Conservation (phyloP, 1,140 invertebrate species). For the Condylostylus longicornis region DNA sequence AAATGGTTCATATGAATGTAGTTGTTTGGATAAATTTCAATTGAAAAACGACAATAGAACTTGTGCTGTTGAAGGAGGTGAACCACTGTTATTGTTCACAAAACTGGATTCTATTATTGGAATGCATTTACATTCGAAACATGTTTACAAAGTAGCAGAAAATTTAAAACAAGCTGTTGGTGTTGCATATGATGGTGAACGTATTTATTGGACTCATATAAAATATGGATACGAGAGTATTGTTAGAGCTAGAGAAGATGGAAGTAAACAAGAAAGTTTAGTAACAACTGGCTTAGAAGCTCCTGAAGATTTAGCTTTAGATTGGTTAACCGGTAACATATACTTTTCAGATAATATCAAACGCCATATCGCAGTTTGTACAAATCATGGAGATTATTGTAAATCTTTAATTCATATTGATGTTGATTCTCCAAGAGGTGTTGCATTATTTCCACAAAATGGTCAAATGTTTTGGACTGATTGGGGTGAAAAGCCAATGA, state of each 20-base stretch:
- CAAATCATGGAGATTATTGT: slow-evolving; percentile 43
- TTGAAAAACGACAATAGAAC: slow-evolving; percentile 46
- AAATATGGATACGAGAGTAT: slow-evolving; percentile 48
- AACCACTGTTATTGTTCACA: slow-evolving; percentile 48
- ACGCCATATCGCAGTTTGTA: slow-evolving; percentile 60
- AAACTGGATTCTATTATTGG: slow-evolving; percentile 36
- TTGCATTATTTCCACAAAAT: slow-evolving; percentile 43
- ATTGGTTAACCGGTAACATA: slow-evolving; percentile 62
- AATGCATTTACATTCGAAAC: slow-evolving; percentile 33
- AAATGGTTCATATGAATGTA: slow-evolving; percentile 60
- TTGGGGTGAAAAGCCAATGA: slow-evolving; percentile 56
- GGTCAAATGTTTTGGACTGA: slow-evolving; percentile 76
- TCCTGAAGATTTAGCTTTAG: slow-evolving; percentile 61
- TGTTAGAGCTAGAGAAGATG: slow-evolving; percentile 39
- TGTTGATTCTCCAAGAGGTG: slow-evolving; percentile 42
- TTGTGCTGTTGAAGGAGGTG: slow-evolving; percentile 50
- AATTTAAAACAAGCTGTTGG: slow-evolving; percentile 46
- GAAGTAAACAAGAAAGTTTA: slow-evolving; percentile 39
- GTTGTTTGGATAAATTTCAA: slow-evolving; percentile 60
- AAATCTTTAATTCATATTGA: slow-evolving; percentile 41
- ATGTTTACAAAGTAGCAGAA: slow-evolving; percentile 33
- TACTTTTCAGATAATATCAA: slow-evolving; percentile 64
- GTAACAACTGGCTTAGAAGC: slow-evolving; percentile 49
- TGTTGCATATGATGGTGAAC: slow-evolving; percentile 45
- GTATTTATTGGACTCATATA: slow-evolving; percentile 63